A percentile compares a stretch with the other conserved stretches of the same genome.
phyloP scores from a whole-genome alignment of 1,140 invertebrate species.

The Drosophila funebris region DNA sequence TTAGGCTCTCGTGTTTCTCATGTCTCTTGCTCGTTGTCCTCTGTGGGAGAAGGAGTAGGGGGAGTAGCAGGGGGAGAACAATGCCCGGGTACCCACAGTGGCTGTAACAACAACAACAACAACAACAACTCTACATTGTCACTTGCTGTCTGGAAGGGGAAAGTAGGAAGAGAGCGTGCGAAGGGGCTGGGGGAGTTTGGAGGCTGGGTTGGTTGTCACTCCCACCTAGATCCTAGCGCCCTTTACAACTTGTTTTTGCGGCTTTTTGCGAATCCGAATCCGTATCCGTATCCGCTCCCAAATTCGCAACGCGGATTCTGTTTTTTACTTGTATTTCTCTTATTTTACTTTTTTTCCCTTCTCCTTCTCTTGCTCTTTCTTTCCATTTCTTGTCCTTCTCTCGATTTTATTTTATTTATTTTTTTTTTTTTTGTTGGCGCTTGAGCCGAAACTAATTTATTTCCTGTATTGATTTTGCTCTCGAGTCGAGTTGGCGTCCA shows the following conservation, averaged over 20 bases:
- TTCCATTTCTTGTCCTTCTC: constrained; percentile 32
- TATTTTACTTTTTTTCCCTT: constrained; percentile 2
- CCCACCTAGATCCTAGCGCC: not conserved
- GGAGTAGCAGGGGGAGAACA: not conserved
- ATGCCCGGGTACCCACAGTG: not conserved
- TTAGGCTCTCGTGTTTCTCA: constrained; percentile 57
- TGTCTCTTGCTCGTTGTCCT: not conserved
- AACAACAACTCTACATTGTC: constrained; percentile 28
- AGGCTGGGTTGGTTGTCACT: not conserved
- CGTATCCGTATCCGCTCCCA: constrained; percentile 20
- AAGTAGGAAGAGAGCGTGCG: not conserved
- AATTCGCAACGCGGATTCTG: constrained; percentile 12
- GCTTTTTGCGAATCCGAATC: constrained; percentile 10
- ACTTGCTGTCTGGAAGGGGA: not conserved
- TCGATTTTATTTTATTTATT: no score
- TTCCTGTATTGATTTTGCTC: constrained; percentile 74
- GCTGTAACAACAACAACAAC: not conserved
- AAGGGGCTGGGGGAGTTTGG: not conserved
- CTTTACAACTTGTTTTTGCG: constrained; percentile 13
- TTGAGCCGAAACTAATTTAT: constrained; percentile 76
- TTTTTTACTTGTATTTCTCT: not conserved
- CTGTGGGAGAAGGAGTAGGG: not conserved
- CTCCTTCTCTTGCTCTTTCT: constrained; percentile 9
- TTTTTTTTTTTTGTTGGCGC: constrained; percentile 9
- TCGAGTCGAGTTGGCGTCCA: constrained; percentile 54